Percentiles rank a stretch among this genome's conserved stretches.
These are phyloP conservation scores for Elysia crispata DNA, from an alignment of 2,888 invertebrate genomes.

Conservation along the genomic window DNA sequence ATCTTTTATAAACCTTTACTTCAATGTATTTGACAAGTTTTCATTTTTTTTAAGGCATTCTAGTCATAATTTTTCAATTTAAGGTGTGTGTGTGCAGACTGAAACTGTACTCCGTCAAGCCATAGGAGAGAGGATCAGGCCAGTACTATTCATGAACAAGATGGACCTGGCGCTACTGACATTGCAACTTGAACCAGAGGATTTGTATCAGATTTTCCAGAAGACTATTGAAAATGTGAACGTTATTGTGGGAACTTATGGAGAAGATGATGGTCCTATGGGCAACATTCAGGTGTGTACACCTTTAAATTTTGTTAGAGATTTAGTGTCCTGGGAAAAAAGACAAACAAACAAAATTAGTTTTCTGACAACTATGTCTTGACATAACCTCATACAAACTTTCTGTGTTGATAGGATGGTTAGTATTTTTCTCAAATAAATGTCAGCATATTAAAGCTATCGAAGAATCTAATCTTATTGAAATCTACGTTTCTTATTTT, in stretches of 20 bases:
- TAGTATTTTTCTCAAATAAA: no score
- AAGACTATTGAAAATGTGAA: conserved; percentile 99
- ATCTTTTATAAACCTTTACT: neutral
- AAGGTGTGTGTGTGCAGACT: conserved; percentile 99
- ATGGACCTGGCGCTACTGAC: conserved; percentile 99
- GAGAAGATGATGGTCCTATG: conserved; percentile 98
- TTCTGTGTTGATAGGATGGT: no score
- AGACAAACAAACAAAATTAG: no score
- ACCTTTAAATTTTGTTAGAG: no score
- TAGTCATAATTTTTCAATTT: no score
- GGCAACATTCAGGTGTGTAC: conserved; percentile 92
- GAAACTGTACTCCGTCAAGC: conserved; percentile 99
- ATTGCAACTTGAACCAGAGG: conserved; percentile 96
- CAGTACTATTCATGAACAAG: conserved; percentile 99
- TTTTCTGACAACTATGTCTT: no score
- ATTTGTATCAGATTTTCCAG: conserved; percentile 99
- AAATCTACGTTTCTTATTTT: no score
- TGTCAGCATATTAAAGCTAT: no score
- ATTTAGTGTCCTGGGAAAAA: no score
- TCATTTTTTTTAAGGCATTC: neutral
- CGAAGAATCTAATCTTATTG: no score
- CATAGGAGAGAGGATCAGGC: conserved; percentile 99
- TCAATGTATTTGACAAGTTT: neutral
- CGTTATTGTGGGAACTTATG: conserved; percentile 99
- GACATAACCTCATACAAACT: no score